Conservation (phyloP, 2,888 invertebrate genomes). For the Archaeoteleia sp. region DNA sequence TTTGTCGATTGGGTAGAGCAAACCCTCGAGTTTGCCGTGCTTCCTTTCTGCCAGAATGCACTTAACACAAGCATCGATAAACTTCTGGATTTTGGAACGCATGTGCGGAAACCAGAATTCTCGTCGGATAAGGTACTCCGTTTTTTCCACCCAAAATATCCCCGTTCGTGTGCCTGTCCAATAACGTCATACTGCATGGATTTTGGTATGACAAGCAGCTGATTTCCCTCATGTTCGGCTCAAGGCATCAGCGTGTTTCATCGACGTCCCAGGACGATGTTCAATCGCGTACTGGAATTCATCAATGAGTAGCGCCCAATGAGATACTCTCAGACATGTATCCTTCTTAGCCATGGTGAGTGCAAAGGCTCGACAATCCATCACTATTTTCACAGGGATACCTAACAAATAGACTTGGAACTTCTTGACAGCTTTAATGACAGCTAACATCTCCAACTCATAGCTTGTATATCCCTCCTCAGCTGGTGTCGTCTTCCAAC, state of each 20-base stretch:
- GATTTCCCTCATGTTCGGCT: conserved; percentile 22
- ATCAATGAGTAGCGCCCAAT: conserved; percentile 40
- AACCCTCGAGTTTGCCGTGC: conserved; percentile 60
- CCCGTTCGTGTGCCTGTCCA: conserved; percentile 39
- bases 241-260: conserved; percentile 43
- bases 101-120: conserved; percentile 45
- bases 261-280: conserved; percentile 35
- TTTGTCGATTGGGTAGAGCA: conserved; percentile 60
- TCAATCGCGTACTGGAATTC: conserved; percentile 46
- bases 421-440: conserved; percentile 54
- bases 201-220: conserved; percentile 15
- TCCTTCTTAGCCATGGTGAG: conserved; percentile 40
- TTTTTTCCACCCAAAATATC: conserved; percentile 42
- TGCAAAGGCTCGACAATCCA: conserved; percentile 36
- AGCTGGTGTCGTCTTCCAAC: conserved; percentile 48
- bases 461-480: conserved; percentile 55
- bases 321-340: conserved; percentile 30
- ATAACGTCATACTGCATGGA: conserved; percentile 35
- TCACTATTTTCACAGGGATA: conserved; percentile 50
- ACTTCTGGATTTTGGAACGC: conserved; percentile 41
- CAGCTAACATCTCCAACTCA: conserved; percentile 58
- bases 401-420: conserved; percentile 57
- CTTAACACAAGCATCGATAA: conserved; percentile 52
- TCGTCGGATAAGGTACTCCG: conserved; percentile 21
- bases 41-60: conserved; percentile 61